Evolutionary conservation across 2,113 vertebrate genomes (phyloP), one percentile per base, ranked within the genome.

Genomic region (Rhinoderma darwinii): DNA sequence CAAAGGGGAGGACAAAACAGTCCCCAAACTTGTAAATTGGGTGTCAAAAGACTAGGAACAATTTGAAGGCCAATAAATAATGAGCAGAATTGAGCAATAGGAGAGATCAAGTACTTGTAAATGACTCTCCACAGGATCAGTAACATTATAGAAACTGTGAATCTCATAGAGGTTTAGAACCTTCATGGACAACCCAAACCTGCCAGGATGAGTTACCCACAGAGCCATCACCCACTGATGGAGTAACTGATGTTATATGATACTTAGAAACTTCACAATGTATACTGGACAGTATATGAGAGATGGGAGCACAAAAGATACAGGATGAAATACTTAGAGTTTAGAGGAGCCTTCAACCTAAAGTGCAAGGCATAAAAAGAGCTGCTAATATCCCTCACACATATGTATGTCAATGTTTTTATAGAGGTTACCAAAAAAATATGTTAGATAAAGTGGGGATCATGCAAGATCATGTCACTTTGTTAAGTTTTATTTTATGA

Each of bases 1-100:
- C 93, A 95, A 94, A 94, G 93, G 92, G 89, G 87, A 77, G 91
- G 90, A 92, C 88, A 94, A 91, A 92, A 91, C 91, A 91, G 84
- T 85, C 88, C 90, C 91, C 90, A 92, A 94, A 95, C 92, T 95
- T 95, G 94, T 94, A 95, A 95, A 95, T 94, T 92, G 93, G 93
- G 94, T 90, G 94, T 93, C 93, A 93, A 87, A 93, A 94, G 93
- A 94, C 92, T 94, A 94, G 90, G 90, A 92, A 91, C 93, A 92
- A 94, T 95, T 93, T 94, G 93, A 94, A 93, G 94, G 89, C 93
- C 93, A 93, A 95, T 94, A 95, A 95, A 94, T 94, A 94, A 94
- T 91, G 94, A 94, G 94, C 92, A 94, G 84, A 79, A 47, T 25
- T 59, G 50, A 75, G 70, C 78, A 73, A 75, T 43, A 17, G 68